Evolutionary conservation across 2,888 invertebrate species (phyloP).

Genomic region (Hypena proboscidalis): DNA sequence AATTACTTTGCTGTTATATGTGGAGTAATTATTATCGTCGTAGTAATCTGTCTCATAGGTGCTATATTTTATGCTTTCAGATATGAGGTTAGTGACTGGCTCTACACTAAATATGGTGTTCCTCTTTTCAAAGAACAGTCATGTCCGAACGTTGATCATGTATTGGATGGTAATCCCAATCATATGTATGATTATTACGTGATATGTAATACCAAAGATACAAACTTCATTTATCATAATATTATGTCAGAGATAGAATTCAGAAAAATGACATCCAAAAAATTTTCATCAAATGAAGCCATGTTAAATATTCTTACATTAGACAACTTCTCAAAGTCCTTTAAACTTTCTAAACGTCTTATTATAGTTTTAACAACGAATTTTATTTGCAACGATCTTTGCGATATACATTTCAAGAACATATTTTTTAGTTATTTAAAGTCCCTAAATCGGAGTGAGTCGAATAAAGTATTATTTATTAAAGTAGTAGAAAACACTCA

Average conservation of each 20-base stretch:
- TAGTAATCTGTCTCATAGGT: constrained; percentile 88
- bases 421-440: constrained; percentile 81
- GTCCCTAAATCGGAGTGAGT: constrained; percentile 75
- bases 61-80: constrained; percentile 91
- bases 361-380: constrained; percentile 86
- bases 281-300: constrained; percentile 88
- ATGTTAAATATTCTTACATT: constrained; percentile 86
- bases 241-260: constrained; percentile 90
- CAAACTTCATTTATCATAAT: constrained; percentile 87
- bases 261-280: constrained; percentile 89
- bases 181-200: constrained; percentile 95
- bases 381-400: constrained; percentile 78
- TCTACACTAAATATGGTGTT: constrained; percentile 91
- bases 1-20: constrained; percentile 91
- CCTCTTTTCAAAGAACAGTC: constrained; percentile 91
- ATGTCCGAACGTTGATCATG: constrained; percentile 82
- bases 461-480: constrained; percentile 79
- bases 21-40: constrained; percentile 88
- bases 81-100: constrained; percentile 91
- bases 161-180: constrained; percentile 88
- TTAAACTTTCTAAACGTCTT: constrained; percentile 80
- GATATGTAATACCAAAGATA: constrained; percentile 94
- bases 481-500: constrained; percentile 78
- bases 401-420: constrained; percentile 80
- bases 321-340: constrained; percentile 79